These are phyloP conservation scores for Sitobion miscanthi DNA, from an alignment of 1,140 invertebrate species.

Conservation along the genomic window DNA sequence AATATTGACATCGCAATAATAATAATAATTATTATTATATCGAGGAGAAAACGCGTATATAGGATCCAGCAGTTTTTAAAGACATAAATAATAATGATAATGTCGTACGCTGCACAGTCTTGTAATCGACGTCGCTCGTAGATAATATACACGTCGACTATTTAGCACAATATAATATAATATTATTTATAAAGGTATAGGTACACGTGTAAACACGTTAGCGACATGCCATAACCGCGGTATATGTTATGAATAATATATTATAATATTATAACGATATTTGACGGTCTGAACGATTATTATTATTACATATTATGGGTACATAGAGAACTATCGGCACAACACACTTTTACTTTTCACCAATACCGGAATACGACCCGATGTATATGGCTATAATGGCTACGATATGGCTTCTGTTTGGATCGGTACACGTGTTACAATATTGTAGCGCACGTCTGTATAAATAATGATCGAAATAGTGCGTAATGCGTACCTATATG, in stretches of 20 bases:
- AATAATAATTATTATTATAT: neutral
- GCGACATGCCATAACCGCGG: neutral
- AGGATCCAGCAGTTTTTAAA: neutral
- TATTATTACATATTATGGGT: neutral
- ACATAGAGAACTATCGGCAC: neutral
- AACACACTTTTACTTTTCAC: neutral
- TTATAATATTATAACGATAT: neutral
- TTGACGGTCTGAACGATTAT: neutral
- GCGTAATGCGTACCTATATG: neutral
- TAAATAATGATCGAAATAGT: neutral
- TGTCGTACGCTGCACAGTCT: neutral
- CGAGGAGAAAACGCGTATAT: neutral
- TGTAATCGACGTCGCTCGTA: neutral
- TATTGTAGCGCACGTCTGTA: neutral
- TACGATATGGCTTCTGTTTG: neutral
- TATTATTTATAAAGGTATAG: neutral
- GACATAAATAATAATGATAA: conserved; percentile 2
- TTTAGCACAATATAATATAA: neutral
- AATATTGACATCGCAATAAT: neutral
- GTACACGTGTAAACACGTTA: conserved; percentile 1
- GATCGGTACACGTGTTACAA: neutral
- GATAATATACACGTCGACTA: neutral
- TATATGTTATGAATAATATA: conserved; percentile 20
- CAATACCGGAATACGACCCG: neutral
- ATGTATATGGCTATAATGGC: neutral